Conservation (phyloP, 2,797 vertebrate species). For the Mormyrus hasselquistii region DNA sequence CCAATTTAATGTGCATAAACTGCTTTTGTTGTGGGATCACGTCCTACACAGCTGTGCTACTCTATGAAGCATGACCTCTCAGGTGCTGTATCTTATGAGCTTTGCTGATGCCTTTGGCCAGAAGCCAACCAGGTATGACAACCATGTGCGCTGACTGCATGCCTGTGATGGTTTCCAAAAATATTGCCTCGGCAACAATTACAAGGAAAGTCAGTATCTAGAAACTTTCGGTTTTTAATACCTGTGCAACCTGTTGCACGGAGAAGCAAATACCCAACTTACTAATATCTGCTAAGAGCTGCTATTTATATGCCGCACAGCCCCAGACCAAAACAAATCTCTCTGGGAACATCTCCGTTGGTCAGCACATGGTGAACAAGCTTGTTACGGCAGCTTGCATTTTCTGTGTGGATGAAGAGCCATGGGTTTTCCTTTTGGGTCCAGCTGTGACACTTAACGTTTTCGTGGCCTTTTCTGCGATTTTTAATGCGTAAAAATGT, state of each 20-base stretch:
- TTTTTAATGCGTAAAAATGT: background rate
- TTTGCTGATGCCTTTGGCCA: background rate
- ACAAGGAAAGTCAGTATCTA: background rate
- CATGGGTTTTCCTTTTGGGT: background rate
- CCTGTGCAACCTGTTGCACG: background rate
- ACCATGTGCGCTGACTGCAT: background rate
- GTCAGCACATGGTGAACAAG: slow-evolving; percentile 6
- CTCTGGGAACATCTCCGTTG: slow-evolving; percentile 9
- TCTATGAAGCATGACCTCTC: background rate
- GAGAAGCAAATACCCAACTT: background rate
- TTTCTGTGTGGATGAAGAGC: background rate
- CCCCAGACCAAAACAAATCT: slow-evolving; percentile 9
- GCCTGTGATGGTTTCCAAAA: background rate
- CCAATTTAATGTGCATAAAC: background rate
- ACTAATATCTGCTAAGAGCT: slow-evolving; percentile 12
- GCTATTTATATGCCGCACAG: background rate
- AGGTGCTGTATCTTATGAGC: background rate
- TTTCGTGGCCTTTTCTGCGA: background rate
- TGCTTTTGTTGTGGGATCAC: background rate
- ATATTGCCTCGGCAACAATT: background rate
- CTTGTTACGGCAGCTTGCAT: background rate
- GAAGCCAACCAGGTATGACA: background rate
- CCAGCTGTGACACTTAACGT: background rate
- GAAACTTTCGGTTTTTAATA: background rate
- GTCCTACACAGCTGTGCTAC: background rate